Evolutionary conservation across 2,113 vertebrate genomes (phyloP).

Genomic region (Fregetta grallaria): DNA sequence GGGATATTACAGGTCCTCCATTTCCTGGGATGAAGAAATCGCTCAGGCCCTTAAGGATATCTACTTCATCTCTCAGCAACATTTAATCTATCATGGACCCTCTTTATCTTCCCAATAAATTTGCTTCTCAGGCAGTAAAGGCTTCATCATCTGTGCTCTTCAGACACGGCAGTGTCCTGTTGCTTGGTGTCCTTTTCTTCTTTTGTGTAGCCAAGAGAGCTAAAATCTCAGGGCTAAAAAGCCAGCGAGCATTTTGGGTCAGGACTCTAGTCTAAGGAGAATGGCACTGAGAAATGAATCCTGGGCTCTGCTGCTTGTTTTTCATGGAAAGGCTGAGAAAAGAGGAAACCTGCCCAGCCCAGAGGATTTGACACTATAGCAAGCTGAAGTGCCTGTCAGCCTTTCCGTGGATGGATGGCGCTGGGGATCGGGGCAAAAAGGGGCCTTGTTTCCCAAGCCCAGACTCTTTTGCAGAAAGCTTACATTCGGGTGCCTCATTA

Average conservation of each 20-base stretch:
- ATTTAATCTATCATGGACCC: conserved; percentile 19
- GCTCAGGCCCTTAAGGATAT: conserved; percentile 31
- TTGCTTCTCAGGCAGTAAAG: conserved; percentile 17
- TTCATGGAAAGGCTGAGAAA: not conserved
- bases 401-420: not conserved
- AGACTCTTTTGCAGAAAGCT: not conserved
- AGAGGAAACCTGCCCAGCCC: not conserved
- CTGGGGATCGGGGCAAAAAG: not conserved
- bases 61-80: conserved; percentile 42
- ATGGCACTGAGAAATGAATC: not conserved
- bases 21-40: conserved; percentile 46
- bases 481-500: not conserved
- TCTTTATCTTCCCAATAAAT: conserved; percentile 61
- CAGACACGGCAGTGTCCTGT: not conserved
- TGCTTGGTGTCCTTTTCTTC: not conserved
- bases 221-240: not conserved
- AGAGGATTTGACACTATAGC: not conserved
- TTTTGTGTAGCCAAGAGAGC: not conserved
- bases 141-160: not conserved
- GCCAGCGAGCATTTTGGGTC: not conserved
- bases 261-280: not conserved
- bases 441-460: not conserved
- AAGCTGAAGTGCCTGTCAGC: not conserved
- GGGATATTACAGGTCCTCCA: conserved; percentile 16
- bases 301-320: not conserved